A percentile compares a stretch with the other conserved stretches of the same genome.
Conservation (phyloP, 1,140 invertebrate genomes). For the Scaptomyza graminum region DNA sequence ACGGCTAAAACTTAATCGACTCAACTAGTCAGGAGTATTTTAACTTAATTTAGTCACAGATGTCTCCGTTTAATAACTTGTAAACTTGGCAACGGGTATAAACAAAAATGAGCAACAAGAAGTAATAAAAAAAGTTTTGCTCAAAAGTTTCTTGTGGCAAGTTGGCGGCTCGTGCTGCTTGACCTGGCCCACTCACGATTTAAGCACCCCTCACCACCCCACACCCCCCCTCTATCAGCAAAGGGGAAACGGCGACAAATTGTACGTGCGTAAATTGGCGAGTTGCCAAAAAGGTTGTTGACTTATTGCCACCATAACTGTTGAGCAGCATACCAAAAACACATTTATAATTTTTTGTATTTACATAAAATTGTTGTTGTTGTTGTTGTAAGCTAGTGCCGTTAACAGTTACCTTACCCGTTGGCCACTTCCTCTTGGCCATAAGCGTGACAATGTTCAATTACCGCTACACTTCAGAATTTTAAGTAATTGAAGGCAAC, state of each 20-base stretch:
- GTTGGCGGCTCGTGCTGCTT: too few species aligned
- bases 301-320: constrained; percentile 58
- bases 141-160: constrained; percentile 19
- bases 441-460: constrained; percentile 77
- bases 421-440: constrained; percentile 60
- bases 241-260: constrained; percentile 47
- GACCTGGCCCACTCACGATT: constrained; percentile 9
- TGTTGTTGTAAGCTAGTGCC: constrained; percentile 45
- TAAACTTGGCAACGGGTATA: constrained; percentile 9
- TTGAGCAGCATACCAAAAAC: constrained; percentile 24
- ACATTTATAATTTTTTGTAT: constrained; percentile 11
- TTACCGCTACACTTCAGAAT: constrained; percentile 76
- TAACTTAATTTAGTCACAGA: neutral
- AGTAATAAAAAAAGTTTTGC: neutral
- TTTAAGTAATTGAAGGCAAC: constrained; percentile 78
- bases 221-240: neutral
- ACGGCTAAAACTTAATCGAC: neutral
- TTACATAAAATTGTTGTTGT: neutral
- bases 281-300: constrained; percentile 76
- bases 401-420: constrained; percentile 48
- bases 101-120: constrained; percentile 30
- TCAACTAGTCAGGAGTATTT: neutral
- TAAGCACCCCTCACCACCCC: neutral
- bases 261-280: constrained; percentile 76
- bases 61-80: too few species aligned